These are phyloP conservation scores for Cryptoleucopteryx plumbea DNA, from an alignment of 2,113 vertebrate genomes.

Conservation along the genomic window DNA sequence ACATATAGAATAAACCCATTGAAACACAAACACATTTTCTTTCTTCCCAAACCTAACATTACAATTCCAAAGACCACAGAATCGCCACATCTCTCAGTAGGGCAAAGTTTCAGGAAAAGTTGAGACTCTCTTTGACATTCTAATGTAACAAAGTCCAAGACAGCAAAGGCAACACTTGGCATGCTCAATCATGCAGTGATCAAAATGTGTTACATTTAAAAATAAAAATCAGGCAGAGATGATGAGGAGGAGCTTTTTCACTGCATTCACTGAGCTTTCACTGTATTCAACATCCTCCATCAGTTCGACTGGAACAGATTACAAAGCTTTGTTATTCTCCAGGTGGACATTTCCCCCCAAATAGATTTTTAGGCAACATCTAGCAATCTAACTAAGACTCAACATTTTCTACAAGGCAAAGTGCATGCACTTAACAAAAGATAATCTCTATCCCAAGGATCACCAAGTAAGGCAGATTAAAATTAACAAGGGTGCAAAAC, in stretches of 20 bases:
- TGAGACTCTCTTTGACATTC: background rate
- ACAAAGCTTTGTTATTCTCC: background rate
- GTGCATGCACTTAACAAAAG: background rate
- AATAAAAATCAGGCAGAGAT: background rate
- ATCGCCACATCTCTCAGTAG: background rate
- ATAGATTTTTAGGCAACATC: background rate
- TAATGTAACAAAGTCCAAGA: background rate
- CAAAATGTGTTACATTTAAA: background rate
- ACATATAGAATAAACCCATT: background rate
- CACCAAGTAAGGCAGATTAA: background rate
- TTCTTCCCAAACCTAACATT: background rate
- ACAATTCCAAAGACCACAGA: background rate
- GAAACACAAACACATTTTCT: background rate
- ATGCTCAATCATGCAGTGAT: background rate
- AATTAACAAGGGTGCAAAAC: background rate
- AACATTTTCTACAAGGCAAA: background rate
- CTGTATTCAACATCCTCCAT: background rate
- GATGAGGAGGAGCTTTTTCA: background rate
- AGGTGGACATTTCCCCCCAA: background rate
- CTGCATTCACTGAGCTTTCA: background rate
- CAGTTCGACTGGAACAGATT: background rate
- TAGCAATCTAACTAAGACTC: background rate
- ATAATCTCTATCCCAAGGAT: background rate
- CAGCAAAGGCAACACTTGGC: background rate
- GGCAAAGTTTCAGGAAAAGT: background rate